Conservation (phyloP, 2,888 invertebrate genomes). For the Theretra japonica region DNA sequence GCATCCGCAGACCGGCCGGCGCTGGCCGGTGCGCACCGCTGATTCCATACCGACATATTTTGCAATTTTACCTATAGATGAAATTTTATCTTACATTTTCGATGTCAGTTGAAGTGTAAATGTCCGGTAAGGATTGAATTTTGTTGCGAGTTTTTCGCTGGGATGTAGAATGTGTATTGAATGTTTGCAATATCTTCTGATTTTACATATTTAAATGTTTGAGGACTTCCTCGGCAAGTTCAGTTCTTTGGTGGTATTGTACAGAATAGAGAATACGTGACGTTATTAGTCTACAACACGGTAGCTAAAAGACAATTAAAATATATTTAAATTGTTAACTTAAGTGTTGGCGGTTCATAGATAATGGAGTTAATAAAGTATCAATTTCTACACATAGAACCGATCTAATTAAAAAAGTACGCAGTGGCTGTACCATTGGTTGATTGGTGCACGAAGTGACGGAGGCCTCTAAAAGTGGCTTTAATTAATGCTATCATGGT, state of each 20-base stretch:
- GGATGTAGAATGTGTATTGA: background rate
- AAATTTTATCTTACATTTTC: background rate
- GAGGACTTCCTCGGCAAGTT: too few relatives aligned
- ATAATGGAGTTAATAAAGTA: background rate
- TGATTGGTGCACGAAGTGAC: too few relatives aligned
- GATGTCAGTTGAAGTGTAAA: background rate
- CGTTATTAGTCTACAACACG: too few relatives aligned
- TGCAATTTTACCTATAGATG: background rate
- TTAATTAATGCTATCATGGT: too few relatives aligned
- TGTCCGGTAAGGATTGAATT: background rate
- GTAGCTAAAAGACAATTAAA: too few relatives aligned
- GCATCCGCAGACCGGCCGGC: slow-evolving; percentile 45
- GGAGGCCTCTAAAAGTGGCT: too few relatives aligned
- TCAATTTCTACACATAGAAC: too few relatives aligned
- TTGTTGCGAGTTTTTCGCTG: background rate
- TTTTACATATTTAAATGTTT: too few relatives aligned
- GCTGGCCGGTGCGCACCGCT: slow-evolving; percentile 18
- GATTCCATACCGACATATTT: slow-evolving; percentile 8
- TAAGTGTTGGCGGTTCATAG: background rate
- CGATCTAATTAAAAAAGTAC: too few relatives aligned
- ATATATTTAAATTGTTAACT: background rate
- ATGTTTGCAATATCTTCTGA: background rate
- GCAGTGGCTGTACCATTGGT: too few relatives aligned
- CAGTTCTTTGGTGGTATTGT: too few relatives aligned
- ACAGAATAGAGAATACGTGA: too few relatives aligned